Percentiles rank a stretch among this genome's conserved stretches.
phyloP scores from a whole-genome alignment of 2,797 vertebrate genomes.

The Phoebastria nigripes region DNA sequence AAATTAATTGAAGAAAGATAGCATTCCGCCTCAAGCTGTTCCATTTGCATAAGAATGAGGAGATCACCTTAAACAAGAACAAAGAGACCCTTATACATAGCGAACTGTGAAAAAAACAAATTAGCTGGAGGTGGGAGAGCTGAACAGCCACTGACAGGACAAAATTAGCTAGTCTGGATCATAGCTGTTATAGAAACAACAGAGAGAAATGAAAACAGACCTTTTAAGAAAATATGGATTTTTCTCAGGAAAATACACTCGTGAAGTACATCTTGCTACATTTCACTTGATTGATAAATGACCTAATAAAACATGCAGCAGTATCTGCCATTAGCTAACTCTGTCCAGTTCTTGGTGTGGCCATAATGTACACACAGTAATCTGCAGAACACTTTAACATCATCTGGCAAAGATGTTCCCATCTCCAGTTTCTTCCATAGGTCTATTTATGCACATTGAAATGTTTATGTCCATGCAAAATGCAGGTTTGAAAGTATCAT shows the following conservation, averaged over 20 bases:
- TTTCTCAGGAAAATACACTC: background rate
- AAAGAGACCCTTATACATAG: background rate
- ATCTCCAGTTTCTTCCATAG: background rate
- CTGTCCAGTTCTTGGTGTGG: background rate
- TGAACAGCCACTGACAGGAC: background rate
- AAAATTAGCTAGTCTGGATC: conserved; percentile 23
- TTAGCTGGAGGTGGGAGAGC: background rate
- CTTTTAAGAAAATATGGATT: conserved; percentile 22
- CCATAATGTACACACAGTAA: background rate
- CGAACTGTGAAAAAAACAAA: conserved; percentile 7
- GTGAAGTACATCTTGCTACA: background rate
- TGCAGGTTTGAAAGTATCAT: background rate
- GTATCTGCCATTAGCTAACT: background rate
- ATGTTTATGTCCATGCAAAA: background rate
- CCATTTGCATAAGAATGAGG: conserved; percentile 42
- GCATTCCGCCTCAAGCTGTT: conserved; percentile 3
- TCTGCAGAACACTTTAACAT: background rate
- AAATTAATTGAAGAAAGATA: conserved; percentile 40
- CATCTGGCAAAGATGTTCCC: background rate
- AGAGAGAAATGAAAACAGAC: conserved; percentile 5
- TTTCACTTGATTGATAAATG: background rate
- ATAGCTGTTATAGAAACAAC: background rate
- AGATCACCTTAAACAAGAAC: conserved; percentile 48
- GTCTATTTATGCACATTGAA: background rate
- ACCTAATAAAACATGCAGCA: background rate